These are phyloP conservation scores for Euura saliciscinereae DNA, from an alignment of 1,140 invertebrate genomes.

Conservation along the genomic window DNA sequence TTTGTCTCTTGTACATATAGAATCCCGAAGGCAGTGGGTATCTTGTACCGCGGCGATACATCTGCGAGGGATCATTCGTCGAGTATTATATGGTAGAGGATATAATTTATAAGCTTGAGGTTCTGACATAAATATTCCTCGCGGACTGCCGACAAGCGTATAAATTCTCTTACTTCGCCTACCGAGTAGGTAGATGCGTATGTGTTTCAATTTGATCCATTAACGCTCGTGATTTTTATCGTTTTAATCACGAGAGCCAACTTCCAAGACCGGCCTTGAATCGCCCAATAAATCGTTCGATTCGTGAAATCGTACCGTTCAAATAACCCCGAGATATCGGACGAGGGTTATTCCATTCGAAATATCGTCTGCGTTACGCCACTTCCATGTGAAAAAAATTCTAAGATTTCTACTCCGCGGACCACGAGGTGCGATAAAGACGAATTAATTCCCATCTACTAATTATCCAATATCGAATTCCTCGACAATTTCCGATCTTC, in stretches of 20 bases:
- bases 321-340: too few species aligned
- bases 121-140: not conserved
- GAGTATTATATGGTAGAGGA: too few species aligned
- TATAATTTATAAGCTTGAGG: not conserved
- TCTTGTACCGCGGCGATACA: too few species aligned
- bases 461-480: constrained; percentile 6
- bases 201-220: constrained; percentile 3
- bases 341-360: constrained; percentile 12
- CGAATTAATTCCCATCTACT: constrained; percentile 18
- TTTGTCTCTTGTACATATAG: not conserved
- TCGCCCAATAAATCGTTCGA: not conserved
- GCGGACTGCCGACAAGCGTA: not conserved
- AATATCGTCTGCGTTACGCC: constrained; percentile 22
- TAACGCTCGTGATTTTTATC: constrained; percentile 2
- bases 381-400: constrained; percentile 18
- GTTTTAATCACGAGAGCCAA: not conserved
- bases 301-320: not conserved
- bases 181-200: not conserved
- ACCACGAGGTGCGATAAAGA: constrained; percentile 23
- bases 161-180: not conserved
- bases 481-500: too few species aligned
- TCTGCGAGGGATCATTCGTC: too few species aligned
- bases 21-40: too few species aligned
- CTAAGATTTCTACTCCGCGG: too few species aligned
- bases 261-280: not conserved